Conservation (phyloP, 2,888 invertebrate species). For the Steinernema hermaphroditum region DNA sequence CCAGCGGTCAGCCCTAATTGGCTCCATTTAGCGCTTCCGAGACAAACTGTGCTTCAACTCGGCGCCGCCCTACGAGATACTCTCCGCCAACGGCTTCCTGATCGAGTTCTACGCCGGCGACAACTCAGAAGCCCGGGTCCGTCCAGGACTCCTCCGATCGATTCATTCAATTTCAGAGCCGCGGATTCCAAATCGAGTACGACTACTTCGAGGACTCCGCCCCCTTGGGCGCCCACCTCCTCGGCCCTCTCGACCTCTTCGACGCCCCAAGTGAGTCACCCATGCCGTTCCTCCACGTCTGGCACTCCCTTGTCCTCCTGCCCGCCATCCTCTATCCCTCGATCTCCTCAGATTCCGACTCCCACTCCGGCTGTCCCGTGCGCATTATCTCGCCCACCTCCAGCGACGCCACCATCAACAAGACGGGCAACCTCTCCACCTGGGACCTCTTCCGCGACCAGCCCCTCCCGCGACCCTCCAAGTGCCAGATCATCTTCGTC, state of each 20-base stretch:
- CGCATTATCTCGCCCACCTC: constrained; percentile 17
- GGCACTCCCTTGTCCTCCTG: constrained; percentile 13
- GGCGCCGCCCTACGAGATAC: constrained; percentile 41
- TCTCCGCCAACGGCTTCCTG: constrained; percentile 43
- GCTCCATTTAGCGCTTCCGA: constrained; percentile 36
- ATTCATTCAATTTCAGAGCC: constrained; percentile 23
- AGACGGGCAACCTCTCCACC: constrained; percentile 9
- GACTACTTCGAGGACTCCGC: constrained; percentile 15
- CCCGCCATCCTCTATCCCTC: constrained; percentile 18
- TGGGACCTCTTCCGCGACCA: neutral
- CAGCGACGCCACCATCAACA: constrained; percentile 13
- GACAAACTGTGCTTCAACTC: constrained; percentile 44
- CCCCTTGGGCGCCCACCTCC: neutral
- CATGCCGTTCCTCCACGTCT: constrained; percentile 4
- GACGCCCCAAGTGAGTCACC: constrained; percentile 14
- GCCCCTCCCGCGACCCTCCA: constrained; percentile 20
- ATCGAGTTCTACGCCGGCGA: constrained; percentile 47
- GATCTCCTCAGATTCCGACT: neutral
- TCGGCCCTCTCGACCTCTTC: neutral
- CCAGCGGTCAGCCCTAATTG: too few relatives aligned
- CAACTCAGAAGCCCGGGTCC: constrained; percentile 41
- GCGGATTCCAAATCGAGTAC: constrained; percentile 28
- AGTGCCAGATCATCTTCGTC: constrained; percentile 50
- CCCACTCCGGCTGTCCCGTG: neutral
- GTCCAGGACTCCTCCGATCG: neutral